A percentile compares a stretch with the other conserved stretches of the same genome.
phyloP scores from a whole-genome alignment of 1,140 invertebrate genomes.

The Anthonomus grandis region DNA sequence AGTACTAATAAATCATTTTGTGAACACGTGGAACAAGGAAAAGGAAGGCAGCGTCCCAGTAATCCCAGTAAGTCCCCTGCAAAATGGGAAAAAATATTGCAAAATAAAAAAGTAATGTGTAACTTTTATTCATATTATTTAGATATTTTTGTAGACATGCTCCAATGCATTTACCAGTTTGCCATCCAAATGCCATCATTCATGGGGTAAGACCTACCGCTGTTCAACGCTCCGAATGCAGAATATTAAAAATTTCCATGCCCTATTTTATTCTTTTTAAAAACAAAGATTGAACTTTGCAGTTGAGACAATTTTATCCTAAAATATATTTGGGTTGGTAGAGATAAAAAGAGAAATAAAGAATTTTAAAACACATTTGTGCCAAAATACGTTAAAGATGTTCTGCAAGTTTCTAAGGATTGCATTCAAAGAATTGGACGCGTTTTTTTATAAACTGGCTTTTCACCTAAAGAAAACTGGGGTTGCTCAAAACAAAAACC shows the following conservation, averaged over 20 bases:
- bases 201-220: not conserved
- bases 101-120: not conserved
- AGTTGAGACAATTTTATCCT: not conserved
- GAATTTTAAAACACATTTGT: conserved; percentile 3
- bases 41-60: not conserved
- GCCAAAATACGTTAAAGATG: conserved; percentile 1
- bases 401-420: conserved; percentile 7
- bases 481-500: conserved; percentile 5
- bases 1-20: not conserved
- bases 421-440: conserved; percentile 4
- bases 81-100: not conserved
- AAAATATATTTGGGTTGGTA: conserved; percentile 4
- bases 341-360: not conserved
- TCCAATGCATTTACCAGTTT: not conserved
- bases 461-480: not conserved
- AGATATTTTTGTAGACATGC: not conserved
- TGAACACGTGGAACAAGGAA: not conserved
- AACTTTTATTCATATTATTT: not conserved
- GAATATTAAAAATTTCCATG: not conserved
- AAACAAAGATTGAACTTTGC: not conserved
- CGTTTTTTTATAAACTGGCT: conserved; percentile 1
- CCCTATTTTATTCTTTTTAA: not conserved
- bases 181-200: not conserved
- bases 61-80: too few relatives aligned
- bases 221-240: not conserved